phyloP scores from a whole-genome alignment of 2,797 vertebrate genomes.

The Neostethus bicornis region DNA sequence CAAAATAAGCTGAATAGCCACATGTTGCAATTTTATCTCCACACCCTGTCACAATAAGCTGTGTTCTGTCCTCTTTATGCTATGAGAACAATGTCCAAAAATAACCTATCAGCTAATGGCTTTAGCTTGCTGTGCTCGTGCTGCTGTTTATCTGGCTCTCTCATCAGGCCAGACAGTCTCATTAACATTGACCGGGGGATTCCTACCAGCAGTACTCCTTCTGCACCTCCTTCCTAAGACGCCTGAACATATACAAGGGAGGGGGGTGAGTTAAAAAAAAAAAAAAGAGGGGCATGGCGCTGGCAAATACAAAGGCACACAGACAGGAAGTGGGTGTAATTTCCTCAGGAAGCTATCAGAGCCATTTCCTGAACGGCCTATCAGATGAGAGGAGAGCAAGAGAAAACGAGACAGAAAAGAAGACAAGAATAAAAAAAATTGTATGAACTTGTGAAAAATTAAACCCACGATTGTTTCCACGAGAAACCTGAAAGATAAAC shows the following conservation, averaged over 20 bases:
- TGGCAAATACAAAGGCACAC: constrained; percentile 66
- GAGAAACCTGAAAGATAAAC: constrained; percentile 13
- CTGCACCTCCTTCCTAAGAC: constrained; percentile 46
- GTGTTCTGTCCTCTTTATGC: constrained; percentile 57
- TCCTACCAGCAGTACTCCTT: constrained; percentile 48
- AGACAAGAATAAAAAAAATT: not conserved
- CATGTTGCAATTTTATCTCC: constrained; percentile 42
- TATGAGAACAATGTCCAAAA: constrained; percentile 62
- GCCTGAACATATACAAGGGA: constrained; percentile 29
- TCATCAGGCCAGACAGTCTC: constrained; percentile 68
- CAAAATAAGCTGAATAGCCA: constrained; percentile 36
- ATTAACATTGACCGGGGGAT: constrained; percentile 61
- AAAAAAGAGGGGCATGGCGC: constrained; percentile 37
- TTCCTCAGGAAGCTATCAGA: constrained; percentile 85
- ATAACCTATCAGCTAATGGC: constrained; percentile 67
- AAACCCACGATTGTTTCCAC: constrained; percentile 8
- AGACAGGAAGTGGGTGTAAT: constrained; percentile 86
- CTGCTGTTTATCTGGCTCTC: constrained; percentile 73
- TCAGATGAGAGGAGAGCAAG: constrained; percentile 53
- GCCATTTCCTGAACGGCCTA: constrained; percentile 77
- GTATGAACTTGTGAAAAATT: not conserved
- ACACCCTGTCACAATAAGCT: constrained; percentile 47
- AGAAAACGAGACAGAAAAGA: constrained; percentile 16
- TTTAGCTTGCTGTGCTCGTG: constrained; percentile 54
- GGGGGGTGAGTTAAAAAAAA: no score